These are phyloP conservation scores for Matsumyia berberina DNA, from an alignment of 2,888 invertebrate genomes.

Conservation along the genomic window DNA sequence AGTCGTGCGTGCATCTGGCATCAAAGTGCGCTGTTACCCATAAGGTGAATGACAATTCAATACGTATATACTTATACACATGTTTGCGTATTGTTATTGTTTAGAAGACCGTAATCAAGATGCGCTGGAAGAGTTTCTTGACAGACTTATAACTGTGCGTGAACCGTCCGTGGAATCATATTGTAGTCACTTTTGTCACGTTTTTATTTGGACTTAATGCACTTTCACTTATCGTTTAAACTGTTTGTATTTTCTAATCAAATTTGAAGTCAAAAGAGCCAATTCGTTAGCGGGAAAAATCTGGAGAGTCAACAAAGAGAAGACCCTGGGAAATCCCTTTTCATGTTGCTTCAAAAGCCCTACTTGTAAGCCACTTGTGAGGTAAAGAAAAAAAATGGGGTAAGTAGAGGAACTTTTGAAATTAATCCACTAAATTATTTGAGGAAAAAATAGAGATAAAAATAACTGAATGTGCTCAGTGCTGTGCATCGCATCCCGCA, in stretches of 20 bases:
- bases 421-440: slow-evolving; percentile 11
- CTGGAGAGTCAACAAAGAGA: background rate
- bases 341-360: background rate
- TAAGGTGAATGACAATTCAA: slow-evolving; percentile 4
- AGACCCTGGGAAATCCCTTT: background rate
- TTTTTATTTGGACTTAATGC: background rate
- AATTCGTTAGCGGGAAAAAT: background rate
- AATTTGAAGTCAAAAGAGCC: background rate
- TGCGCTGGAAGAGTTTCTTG: background rate
- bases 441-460: background rate
- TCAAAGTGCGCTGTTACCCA: background rate
- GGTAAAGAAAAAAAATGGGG: slow-evolving; percentile 2
- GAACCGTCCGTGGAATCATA: background rate
- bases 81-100: slow-evolving; percentile 25
- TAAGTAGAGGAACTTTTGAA: background rate
- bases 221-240: slow-evolving; percentile 23
- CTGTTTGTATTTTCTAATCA: slow-evolving; percentile 8
- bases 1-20: background rate
- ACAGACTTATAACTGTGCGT: slow-evolving; percentile 1
- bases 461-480: background rate
- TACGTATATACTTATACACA: no score
- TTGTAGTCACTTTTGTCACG: slow-evolving; percentile 8
- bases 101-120: background rate
- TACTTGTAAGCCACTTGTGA: slow-evolving; percentile 9
- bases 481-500: background rate